Percentiles rank a stretch among this genome's conserved stretches.
phyloP scores from a whole-genome alignment of 2,888 invertebrate genomes.

The Steinernema scapterisci region DNA sequence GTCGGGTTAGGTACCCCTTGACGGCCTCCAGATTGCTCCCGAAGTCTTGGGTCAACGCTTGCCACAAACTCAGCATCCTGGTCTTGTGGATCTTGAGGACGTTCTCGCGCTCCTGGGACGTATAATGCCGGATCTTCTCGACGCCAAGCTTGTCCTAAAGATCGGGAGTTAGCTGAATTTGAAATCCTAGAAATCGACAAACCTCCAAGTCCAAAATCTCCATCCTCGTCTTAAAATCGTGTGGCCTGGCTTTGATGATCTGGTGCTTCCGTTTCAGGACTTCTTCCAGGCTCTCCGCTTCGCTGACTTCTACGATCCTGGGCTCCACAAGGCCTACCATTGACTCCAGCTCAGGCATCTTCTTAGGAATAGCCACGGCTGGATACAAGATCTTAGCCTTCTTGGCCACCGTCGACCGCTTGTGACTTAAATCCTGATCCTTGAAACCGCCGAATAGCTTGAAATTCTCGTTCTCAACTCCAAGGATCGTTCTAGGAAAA shows the following conservation, averaged over 20 bases:
- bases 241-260: not conserved
- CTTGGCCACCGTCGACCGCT: not conserved
- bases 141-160: not conserved
- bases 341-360: too few species aligned
- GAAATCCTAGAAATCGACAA: too few species aligned
- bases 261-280: not conserved
- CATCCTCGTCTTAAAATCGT: not conserved
- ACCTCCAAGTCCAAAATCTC: slow-evolving; percentile 11
- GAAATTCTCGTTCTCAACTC: not conserved
- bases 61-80: not conserved
- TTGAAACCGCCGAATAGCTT: not conserved
- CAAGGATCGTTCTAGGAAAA: not conserved
- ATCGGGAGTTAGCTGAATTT: too few species aligned
- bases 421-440: too few species aligned
- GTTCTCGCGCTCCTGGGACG: not conserved
- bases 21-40: not conserved
- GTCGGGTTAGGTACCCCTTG: not conserved
- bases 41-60: not conserved
- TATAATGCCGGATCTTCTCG: too few species aligned
- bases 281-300: not conserved
- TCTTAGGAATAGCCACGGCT: not conserved
- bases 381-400: not conserved
- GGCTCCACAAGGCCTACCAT: too few species aligned
- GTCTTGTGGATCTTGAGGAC: not conserved
- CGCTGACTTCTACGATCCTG: not conserved